Evolutionary conservation across 2,797 vertebrate species (phyloP), one percentile per base, ranked within the genome.

Genomic region (Erpetoichthys calabaricus): DNA sequence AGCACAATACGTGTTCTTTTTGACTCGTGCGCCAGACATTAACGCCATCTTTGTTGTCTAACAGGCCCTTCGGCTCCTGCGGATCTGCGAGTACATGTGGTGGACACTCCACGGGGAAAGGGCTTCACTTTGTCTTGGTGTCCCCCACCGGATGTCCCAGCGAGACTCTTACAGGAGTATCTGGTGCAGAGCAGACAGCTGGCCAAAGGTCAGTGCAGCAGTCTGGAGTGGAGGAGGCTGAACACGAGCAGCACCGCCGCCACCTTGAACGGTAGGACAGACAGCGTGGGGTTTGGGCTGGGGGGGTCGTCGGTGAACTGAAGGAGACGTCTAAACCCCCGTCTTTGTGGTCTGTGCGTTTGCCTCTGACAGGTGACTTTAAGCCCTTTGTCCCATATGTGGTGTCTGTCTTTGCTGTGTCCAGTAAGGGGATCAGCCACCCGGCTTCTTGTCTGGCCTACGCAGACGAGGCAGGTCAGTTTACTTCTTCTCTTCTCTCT

Each of bases 341-440:
- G 2, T 25, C 25, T 25, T 25, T 25, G 25, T 25, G 25, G 25
- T 25, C 25, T 25, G 25, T 25, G 25, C 2, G 25, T 25, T 25
- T 25, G 25, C 25, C 25, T 25, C 25, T 25, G 25, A 25, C 41
- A 54, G 53, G 53, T 7, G 5, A 6, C 53, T 54, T 54, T 41
- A 42, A 42, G 5, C 10, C 10, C 41, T 42, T 25, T 43, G 44
- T 43, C 43, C 53, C 53, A 41, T 54, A 54, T 43, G 44, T 5
- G 5, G 53, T 54, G 53, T 54, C 53, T 3, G 53, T 54, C 9
- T 54, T 54, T 43, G 53, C 53, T 5, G 10, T 54, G 4, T 54
- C 54, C 7, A 4, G 9, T 43, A 44, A 7, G 41, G 53, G 53
- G 9, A 42, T 7, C 41, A 54, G 53, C 9, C 53, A 42, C 1